phyloP scores from a whole-genome alignment of 2,888 invertebrate genomes.

The Cactoblastis cactorum region DNA sequence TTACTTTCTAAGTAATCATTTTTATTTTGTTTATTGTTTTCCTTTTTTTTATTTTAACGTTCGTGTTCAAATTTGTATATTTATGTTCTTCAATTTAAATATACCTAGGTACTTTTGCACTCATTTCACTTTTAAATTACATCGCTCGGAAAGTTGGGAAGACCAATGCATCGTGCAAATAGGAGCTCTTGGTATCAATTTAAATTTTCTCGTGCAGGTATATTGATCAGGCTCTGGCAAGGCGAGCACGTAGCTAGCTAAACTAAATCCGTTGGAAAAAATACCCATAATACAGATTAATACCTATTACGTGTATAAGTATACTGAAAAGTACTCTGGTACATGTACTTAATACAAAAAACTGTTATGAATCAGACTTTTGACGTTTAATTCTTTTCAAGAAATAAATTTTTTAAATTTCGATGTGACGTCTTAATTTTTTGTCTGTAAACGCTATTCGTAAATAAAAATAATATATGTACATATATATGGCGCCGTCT shows the following conservation, averaged over 20 bases:
- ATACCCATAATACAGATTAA: background rate
- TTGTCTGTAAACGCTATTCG: no score
- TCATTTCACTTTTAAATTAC: background rate
- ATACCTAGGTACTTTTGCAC: background rate
- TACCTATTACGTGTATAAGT: background rate
- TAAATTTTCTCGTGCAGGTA: constrained; percentile 26
- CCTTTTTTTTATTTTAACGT: no score
- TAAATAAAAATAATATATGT: no score
- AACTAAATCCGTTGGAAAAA: constrained; percentile 19
- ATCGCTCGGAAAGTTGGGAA: background rate
- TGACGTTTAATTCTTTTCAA: no score
- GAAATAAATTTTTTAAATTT: no score
- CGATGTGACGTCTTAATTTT: no score
- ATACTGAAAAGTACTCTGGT: no score
- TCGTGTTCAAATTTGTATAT: background rate
- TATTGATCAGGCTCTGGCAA: constrained; percentile 26
- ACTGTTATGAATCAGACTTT: no score
- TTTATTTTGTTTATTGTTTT: no score
- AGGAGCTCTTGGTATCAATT: constrained; percentile 18
- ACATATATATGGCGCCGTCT: no score
- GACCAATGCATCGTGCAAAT: constrained; percentile 4
- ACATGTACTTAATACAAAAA: no score
- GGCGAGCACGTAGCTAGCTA: constrained; percentile 20
- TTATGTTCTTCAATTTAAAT: background rate
- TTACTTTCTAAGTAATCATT: no score